Evolutionary conservation across 92 coral and sea anemone genomes (phyloP).

Genomic region (Montipora capitata): DNA sequence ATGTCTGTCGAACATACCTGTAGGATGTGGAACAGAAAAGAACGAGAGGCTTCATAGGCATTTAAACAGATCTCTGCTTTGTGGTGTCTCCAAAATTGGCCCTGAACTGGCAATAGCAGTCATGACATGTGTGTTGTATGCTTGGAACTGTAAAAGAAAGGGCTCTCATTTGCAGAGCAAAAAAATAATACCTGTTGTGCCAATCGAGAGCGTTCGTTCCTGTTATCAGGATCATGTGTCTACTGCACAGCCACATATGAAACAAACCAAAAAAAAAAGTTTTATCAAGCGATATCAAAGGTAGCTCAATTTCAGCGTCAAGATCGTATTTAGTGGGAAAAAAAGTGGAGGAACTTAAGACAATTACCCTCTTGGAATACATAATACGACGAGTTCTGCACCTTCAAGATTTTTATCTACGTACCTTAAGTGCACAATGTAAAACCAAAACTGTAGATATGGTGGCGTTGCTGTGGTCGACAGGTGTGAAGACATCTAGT

Average conservation of each 20-base stretch:
- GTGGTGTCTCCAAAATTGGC: too few species aligned
- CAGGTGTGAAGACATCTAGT: background rate
- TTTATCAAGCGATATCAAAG: background rate
- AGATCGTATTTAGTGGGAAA: slow-evolving; percentile 39
- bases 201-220: slow-evolving; percentile 34
- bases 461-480: slow-evolving; percentile 48
- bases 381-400: slow-evolving; percentile 78
- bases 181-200: slow-evolving; percentile 57
- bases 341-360: slow-evolving; percentile 62
- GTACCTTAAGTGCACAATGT: slow-evolving; percentile 54
- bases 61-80: too few species aligned
- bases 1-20: too few species aligned
- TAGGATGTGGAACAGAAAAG: too few species aligned
- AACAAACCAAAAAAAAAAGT: background rate
- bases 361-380: slow-evolving; percentile 53
- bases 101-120: too few species aligned
- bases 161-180: slow-evolving; percentile 39
- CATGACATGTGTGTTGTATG: too few species aligned
- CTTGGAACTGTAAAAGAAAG: slow-evolving; percentile 65
- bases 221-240: background rate
- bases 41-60: too few species aligned
- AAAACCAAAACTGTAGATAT: slow-evolving; percentile 78
- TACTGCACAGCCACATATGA: slow-evolving; percentile 5
- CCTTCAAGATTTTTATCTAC: too few species aligned
- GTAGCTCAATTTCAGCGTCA: too few species aligned